These are phyloP conservation scores for Rhizomys pruinosus DNA, from an alignment of 2,113 vertebrate species.

Conservation along the genomic window DNA sequence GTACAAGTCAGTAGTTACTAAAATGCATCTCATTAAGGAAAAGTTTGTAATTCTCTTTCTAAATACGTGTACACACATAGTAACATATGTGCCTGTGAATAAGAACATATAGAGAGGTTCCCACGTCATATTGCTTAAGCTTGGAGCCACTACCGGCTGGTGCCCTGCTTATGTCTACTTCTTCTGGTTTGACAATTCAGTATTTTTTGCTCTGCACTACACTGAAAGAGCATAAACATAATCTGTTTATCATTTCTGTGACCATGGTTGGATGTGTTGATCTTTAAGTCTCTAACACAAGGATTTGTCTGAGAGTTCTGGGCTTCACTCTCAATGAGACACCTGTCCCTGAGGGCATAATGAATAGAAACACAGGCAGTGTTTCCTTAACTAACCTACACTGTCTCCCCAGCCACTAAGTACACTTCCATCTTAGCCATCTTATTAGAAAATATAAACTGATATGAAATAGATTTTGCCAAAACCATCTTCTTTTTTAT, in stretches of 20 bases:
- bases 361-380: neutral
- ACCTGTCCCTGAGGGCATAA: neutral
- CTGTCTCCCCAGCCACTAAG: neutral
- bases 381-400: neutral
- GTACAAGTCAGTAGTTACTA: neutral
- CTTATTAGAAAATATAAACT: neutral
- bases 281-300: neutral
- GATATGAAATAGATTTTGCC: neutral
- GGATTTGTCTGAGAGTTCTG: neutral
- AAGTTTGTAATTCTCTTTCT: neutral
- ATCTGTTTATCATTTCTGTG: neutral
- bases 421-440: neutral
- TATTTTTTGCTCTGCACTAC: too few species aligned
- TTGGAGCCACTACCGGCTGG: too few species aligned
- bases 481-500: neutral
- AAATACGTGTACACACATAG: neutral
- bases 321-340: neutral
- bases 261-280: rapidly evolving
- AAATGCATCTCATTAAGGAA: neutral
- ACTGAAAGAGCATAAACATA: neutral
- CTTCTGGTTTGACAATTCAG: neutral
- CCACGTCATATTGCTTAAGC: neutral
- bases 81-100: too few species aligned
- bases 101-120: neutral
- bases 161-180: neutral